phyloP scores from a whole-genome alignment of 1,140 invertebrate genomes.

The Mesaphorura yosii region DNA sequence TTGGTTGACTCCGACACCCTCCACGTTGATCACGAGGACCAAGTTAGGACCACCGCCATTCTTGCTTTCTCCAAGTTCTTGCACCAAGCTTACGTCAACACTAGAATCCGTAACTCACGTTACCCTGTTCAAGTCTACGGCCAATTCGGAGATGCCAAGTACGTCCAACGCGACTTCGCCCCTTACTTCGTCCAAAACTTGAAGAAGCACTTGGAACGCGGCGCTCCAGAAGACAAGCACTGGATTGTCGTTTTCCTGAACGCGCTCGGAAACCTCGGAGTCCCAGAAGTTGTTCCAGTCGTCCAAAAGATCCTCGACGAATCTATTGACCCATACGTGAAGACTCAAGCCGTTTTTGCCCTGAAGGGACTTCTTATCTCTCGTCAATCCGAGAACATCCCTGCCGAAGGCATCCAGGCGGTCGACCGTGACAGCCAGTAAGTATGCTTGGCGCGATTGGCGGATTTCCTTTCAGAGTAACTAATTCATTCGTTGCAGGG shows the following conservation, averaged over 20 bases:
- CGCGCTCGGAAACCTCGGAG: slow-evolving; percentile 31
- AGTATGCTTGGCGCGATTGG: background rate
- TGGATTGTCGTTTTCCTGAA: slow-evolving; percentile 12
- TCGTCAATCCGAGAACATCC: slow-evolving; percentile 7
- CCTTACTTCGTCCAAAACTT: slow-evolving; percentile 25
- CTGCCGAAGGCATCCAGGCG: background rate
- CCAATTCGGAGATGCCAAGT: slow-evolving; percentile 26
- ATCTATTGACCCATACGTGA: slow-evolving; percentile 5
- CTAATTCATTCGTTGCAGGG: too few species aligned
- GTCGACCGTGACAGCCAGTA: slow-evolving; percentile 19
- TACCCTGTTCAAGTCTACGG: slow-evolving; percentile 32
- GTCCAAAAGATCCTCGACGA: slow-evolving; percentile 30
- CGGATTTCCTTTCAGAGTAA: too few species aligned
- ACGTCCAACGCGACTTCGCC: slow-evolving; percentile 19
- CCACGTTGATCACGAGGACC: too few species aligned
- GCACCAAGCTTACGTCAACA: slow-evolving; percentile 31
- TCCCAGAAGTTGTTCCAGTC: slow-evolving; percentile 21
- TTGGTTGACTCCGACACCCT: too few species aligned
- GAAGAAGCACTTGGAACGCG: slow-evolving; percentile 5
- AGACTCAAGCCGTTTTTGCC: slow-evolving; percentile 27
- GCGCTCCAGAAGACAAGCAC: slow-evolving; percentile 6
- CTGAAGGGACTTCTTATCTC: slow-evolving; percentile 22
- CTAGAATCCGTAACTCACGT: slow-evolving; percentile 19
- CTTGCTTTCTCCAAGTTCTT: slow-evolving; percentile 25
- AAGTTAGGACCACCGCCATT: slow-evolving; percentile 27